Conservation (phyloP, 2,797 vertebrate species). For the Mormyrops boulengeri region DNA sequence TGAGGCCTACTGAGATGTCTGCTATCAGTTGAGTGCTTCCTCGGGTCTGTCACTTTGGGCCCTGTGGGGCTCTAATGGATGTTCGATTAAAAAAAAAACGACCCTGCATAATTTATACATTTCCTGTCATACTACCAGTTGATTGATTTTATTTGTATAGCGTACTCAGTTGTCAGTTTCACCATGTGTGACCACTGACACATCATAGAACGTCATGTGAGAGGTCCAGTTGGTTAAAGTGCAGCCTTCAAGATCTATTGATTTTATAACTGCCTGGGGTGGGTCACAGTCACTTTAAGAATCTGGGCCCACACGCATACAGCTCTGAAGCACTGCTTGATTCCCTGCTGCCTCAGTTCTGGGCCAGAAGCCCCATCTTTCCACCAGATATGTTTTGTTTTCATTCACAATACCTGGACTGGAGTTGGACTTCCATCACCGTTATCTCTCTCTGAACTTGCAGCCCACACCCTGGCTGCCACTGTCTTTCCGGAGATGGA, state of each 20-base stretch:
- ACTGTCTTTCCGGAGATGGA: conserved; percentile 5
- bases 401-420: background rate
- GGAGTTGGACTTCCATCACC: background rate
- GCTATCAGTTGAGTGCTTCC: background rate
- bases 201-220: background rate
- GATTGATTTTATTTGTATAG: background rate
- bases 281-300: background rate
- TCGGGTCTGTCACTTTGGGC: background rate
- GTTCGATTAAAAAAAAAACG: background rate
- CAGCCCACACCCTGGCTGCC: background rate
- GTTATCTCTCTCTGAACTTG: background rate
- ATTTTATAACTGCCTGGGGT: background rate
- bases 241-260: background rate
- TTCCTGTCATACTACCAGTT: conserved; percentile 3
- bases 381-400: background rate
- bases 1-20: background rate
- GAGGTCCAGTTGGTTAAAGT: background rate
- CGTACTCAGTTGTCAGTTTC: background rate
- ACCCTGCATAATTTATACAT: background rate
- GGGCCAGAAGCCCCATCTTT: background rate
- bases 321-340: background rate
- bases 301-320: background rate
- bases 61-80: background rate
- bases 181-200: background rate
- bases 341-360: background rate